Base-by-base conservation (phyloP, 2,888 invertebrate genomes). In the Plebejus melissa region DNA sequence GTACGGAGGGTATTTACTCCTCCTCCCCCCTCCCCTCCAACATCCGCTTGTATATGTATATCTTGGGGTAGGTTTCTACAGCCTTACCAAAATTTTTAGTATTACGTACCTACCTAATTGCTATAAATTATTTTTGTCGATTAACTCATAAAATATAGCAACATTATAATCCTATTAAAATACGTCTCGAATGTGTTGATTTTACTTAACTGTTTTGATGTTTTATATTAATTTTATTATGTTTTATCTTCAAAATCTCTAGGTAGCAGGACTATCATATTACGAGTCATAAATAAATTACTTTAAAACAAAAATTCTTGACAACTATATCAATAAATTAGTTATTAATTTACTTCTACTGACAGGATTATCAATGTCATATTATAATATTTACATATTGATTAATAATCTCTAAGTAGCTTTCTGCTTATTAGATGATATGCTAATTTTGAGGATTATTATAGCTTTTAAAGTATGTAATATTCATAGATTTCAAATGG, bases 301-400 rank as follows among this genome's bases (percentile, higher is more conserved):
- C 9, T 65, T 5, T 65, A 65, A 32, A 16, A 13, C 11, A 32
- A 11, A 65, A 65, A 65, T 13, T 32, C 13, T 65, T 65, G 32
- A 65, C 65, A 65, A 32, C 65, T 65, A 32, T 32, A 65, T 65
- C 9, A 32, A 32, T 65, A 65, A 32, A 65, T 65, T 32, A 32
- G 28, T 60, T 60, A 65, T 13, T 65, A 13, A 65, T 65, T 65
- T 65, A 65, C 7, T 28, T n/a, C 7, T 58, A 60, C 1, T 32
- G 32, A 65, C 65, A 65, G 65, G 32, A 65, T 65, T 32, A 13
- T 5, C 28, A 2, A 60, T 22, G 58, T 58, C 60, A 32, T 65
- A 65, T 65, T 65, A 65, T 65, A 32, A 11, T 60, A 60, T 60
- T 60, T 60, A 65, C 65, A 65, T 65, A 32, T 1, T 65, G 65